Evolutionary conservation across 2,113 vertebrate species (phyloP).

Genomic region (Gallinago undulata): DNA sequence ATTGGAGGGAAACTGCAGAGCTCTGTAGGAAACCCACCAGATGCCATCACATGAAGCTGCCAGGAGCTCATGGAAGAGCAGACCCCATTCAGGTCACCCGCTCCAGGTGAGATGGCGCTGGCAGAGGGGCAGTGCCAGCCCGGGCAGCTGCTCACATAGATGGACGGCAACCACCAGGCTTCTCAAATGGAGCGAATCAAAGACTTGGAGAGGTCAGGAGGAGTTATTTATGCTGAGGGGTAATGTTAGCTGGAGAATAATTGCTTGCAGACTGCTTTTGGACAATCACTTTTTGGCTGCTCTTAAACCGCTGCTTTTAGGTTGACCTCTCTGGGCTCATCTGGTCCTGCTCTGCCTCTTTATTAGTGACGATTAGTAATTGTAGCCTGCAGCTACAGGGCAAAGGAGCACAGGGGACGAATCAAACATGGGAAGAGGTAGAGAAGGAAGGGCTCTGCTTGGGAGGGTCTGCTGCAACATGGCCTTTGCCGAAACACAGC

Average conservation of each 20-base stretch:
- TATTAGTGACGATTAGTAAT: slow-evolving; percentile 6
- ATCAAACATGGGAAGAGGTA: neutral
- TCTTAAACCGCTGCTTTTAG: neutral
- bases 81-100: fast-evolving
- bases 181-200: neutral
- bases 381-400: slow-evolving; percentile 3
- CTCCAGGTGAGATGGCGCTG: neutral
- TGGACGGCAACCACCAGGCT: neutral
- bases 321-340: neutral
- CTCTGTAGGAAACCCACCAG: neutral
- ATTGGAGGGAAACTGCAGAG: neutral
- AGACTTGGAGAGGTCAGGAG: slow-evolving; percentile 7
- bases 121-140: neutral
- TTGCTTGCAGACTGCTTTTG: slow-evolving; percentile 44
- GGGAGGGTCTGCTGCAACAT: fast-evolving
- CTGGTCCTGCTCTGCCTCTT: slow-evolving; percentile 24
- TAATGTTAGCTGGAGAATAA: neutral
- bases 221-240: neutral
- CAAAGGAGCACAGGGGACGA: neutral
- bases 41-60: neutral
- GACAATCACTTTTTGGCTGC: neutral
- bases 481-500: fast-evolving
- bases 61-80: neutral
- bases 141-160: fast-evolving
- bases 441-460: neutral